Evolutionary conservation across 2,113 vertebrate species (phyloP), one percentile per base, ranked within the genome.

Genomic region (Podilymbus podiceps): DNA sequence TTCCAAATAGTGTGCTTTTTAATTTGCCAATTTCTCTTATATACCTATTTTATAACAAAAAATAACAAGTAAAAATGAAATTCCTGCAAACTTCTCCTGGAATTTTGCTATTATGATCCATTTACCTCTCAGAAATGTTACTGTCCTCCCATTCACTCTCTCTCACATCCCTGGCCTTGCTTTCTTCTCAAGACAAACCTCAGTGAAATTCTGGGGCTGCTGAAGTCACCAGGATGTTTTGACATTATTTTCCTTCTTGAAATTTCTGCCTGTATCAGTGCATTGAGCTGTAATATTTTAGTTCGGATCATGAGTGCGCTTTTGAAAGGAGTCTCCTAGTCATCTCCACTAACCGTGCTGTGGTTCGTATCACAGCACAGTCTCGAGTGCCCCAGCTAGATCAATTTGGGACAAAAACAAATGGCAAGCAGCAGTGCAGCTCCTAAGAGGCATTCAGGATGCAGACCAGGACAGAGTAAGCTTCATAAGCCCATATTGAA

Each of bases 311-410:
- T 8, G 4, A 30, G 14, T 15, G 56, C 1, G 2, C 21, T 62
- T 90, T 58, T 53, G 47, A 67, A 90, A 66, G 50, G 69, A 56
- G 11, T 66, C 23, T 66, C 2, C 0, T 53, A 73, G 68, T 22
- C 31, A 10, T 58, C 27, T 55, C 22, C 30, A 11, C 23, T 83
- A 53, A 24, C 25, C 0, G 0, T 27, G 5, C 12, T 15, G 31
- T 24, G 8, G 28, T 58, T 71, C 50, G 16, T 46, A 40, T 30
- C 27, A 38, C 42, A 63, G 22, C 8, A 9, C 18, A 14, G 19
- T 25, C 90, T 77, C 35, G 38, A 77, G 17, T 59, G 58, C 12
- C 44, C 23, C 19, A 46, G 9, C 38, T 78, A 72, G 50, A 60
- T 59, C 28, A 28, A 1, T 78, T 20, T 66, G 12, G 28, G 17